A percentile compares a stretch with the other conserved stretches of the same genome.
phyloP scores from a whole-genome alignment of 2,113 vertebrate genomes.

The Passer montanus region DNA sequence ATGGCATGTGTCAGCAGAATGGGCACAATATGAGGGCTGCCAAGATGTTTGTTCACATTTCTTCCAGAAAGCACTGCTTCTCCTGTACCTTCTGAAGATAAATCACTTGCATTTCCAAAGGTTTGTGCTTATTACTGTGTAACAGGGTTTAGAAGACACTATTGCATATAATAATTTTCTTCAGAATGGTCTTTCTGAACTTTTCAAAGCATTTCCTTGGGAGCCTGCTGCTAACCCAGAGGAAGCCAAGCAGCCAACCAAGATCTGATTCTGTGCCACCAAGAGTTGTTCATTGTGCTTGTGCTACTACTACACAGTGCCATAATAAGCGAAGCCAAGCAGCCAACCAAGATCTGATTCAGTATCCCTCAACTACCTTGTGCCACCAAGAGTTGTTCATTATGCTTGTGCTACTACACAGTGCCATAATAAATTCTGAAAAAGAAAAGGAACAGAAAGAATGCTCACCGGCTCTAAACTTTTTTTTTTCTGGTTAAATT shows the following conservation, averaged over 20 bases:
- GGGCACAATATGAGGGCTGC: neutral
- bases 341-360: neutral
- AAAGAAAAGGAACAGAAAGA: neutral
- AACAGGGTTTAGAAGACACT: neutral
- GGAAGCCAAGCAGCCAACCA: neutral
- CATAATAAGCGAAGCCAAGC: neutral
- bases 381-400: neutral
- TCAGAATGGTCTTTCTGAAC: neutral
- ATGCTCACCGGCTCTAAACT: neutral
- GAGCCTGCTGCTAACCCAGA: neutral
- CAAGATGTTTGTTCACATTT: neutral
- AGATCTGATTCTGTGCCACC: neutral
- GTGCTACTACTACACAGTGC: neutral
- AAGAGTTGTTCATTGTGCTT: neutral
- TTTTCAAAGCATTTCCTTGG: slow-evolving; percentile 30
- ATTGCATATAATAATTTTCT: neutral
- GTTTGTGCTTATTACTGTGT: neutral
- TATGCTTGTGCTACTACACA: neutral
- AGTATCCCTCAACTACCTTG: neutral
- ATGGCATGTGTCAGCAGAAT: neutral
- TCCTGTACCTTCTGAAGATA: neutral
- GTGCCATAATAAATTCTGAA: neutral
- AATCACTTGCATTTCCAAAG: neutral
- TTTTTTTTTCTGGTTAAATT: neutral
- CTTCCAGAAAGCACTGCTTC: neutral